Conservation (phyloP, 2,888 invertebrate genomes). For the Lasioglossum lativentre region DNA sequence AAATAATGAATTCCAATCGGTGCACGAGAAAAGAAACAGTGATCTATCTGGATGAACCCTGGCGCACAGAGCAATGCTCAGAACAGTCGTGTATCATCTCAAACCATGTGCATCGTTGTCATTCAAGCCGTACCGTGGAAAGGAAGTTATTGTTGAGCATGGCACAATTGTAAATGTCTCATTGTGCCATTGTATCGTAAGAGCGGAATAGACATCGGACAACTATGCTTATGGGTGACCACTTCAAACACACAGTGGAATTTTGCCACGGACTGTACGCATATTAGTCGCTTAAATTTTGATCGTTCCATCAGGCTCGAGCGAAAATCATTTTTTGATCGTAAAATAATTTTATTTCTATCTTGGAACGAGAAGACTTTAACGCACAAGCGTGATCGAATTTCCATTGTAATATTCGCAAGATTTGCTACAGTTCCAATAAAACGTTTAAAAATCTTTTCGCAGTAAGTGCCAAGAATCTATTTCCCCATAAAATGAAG, state of each 20-base stretch:
- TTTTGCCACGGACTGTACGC: background rate
- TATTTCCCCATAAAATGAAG: background rate
- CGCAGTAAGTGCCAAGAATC: background rate
- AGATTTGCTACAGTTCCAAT: background rate
- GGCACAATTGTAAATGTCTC: slow-evolving; percentile 62
- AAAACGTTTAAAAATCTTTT: background rate
- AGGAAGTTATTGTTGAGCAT: slow-evolving; percentile 59
- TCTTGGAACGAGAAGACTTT: background rate
- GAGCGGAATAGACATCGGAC: slow-evolving; percentile 41
- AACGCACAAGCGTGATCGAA: background rate
- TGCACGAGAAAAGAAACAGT: background rate
- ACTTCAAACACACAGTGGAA: slow-evolving; percentile 25
- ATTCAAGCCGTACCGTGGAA: slow-evolving; percentile 54
- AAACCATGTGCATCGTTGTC: slow-evolving; percentile 51
- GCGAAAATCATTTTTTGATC: background rate
- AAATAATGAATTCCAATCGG: background rate
- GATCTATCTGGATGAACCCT: background rate
- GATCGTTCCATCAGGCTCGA: background rate
- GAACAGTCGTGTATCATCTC: slow-evolving; percentile 35
- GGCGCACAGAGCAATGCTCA: slow-evolving; percentile 21
- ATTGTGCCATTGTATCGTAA: slow-evolving; percentile 60
- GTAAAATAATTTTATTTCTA: background rate
- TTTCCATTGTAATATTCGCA: background rate
- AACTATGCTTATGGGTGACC: slow-evolving; percentile 37
- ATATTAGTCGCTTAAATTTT: background rate